Conservation (phyloP, 2,797 vertebrate genomes). For the Acanthurus tractus region DNA sequence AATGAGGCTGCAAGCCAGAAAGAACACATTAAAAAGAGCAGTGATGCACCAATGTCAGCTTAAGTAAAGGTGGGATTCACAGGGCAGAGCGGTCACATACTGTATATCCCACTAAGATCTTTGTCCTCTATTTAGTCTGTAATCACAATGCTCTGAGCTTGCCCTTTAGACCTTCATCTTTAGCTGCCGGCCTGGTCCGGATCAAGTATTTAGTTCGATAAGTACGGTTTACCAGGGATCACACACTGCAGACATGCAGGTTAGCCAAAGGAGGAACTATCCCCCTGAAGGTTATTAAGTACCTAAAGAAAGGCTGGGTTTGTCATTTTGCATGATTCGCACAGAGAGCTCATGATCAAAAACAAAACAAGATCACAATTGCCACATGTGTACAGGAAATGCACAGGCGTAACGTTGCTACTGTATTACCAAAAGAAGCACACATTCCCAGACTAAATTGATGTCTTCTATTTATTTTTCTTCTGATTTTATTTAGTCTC, state of each 20-base stretch:
- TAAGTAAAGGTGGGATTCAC: conserved; percentile 70
- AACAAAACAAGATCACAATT: conserved; percentile 69
- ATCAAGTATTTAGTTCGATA: conserved; percentile 91
- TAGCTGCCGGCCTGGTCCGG: conserved; percentile 83
- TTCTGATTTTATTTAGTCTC: neutral
- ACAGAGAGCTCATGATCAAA: conserved; percentile 81
- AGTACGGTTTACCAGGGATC: conserved; percentile 86
- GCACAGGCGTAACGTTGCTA: neutral
- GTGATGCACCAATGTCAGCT: conserved; percentile 66
- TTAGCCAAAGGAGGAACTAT: conserved; percentile 76
- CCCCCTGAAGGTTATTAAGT: conserved; percentile 89
- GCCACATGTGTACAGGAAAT: neutral
- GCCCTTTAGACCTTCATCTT: conserved; percentile 81
- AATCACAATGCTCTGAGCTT: conserved; percentile 86
- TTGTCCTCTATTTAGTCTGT: conserved; percentile 86
- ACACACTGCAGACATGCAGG: conserved; percentile 67
- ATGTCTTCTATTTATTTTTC: neutral
- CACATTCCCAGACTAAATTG: too few relatives aligned
- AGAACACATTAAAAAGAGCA: conserved; percentile 32
- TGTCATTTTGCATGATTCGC: conserved; percentile 87
- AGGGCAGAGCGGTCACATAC: conserved; percentile 78
- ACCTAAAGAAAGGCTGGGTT: conserved; percentile 89
- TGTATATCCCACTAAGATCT: conserved; percentile 83
- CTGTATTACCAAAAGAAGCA: too few relatives aligned
- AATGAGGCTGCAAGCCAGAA: neutral